These are phyloP conservation scores for Butastur rufipennis DNA, from an alignment of 2,113 vertebrate genomes.

Conservation along the genomic window DNA sequence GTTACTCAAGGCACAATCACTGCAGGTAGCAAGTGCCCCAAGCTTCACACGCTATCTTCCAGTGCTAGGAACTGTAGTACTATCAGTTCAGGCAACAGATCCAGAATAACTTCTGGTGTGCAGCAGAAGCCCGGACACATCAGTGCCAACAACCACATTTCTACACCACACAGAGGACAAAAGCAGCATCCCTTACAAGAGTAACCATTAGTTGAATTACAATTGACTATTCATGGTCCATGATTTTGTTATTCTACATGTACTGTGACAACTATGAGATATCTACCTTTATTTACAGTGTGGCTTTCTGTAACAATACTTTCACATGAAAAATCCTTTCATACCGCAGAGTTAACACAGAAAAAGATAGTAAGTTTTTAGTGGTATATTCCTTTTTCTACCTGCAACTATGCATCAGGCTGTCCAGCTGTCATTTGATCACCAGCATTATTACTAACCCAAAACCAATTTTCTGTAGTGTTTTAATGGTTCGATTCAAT, in stretches of 20 bases:
- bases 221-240: background rate
- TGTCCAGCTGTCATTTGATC: background rate
- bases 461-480: background rate
- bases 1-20: background rate
- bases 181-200: background rate
- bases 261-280: background rate
- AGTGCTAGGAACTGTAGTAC: background rate
- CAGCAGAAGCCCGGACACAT: background rate
- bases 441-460: background rate
- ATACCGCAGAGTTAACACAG: background rate
- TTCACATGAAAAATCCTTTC: background rate
- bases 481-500: background rate
- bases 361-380: background rate
- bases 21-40: background rate
- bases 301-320: background rate
- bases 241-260: rapidly evolving
- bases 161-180: background rate
- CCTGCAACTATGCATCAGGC: background rate
- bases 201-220: background rate
- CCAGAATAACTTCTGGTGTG: background rate
- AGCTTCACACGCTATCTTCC: rapidly evolving
- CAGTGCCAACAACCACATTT: background rate
- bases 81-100: background rate
- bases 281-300: background rate
- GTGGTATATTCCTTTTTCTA: background rate